Base-by-base conservation (phyloP, 2,113 vertebrate species). In the Heteronetta atricapilla region DNA sequence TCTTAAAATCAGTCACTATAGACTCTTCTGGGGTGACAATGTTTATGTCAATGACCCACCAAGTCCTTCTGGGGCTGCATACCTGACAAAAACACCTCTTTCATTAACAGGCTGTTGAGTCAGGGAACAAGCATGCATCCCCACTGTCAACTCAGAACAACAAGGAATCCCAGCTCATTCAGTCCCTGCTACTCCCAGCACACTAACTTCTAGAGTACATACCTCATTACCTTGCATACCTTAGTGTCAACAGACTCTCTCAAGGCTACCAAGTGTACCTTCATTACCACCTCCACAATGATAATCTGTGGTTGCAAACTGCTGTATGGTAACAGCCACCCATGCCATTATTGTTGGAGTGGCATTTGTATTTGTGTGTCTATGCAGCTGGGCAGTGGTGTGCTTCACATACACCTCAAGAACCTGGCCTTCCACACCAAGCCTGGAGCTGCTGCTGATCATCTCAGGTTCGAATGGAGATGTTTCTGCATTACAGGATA, bases 11-110 rank as follows among this genome's bases (percentile, higher is more conserved):
- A n/a, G 14, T 42, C 40, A 28, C 28, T 63, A 28, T 53, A 38
- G 5, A 3, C 28, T 66, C 22, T 33, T 77, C 75, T 53, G 34
- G 33, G 79, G 33, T 31, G 38, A 33, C 64, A 68, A 60, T 4
- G 16, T 40, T 17, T 74, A 34, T 0, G 0, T 40, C 67, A 67
- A 5, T 6, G 50, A 73, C 25, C 48, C 26, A 48, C 0, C 1
- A 77, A 91, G 59, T 22, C 70, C 44, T 67, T 38, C 29, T 8
- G 29, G 86, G 28, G 26, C 40, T 21, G 8, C 53, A 56, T 4
- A 72, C 12, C 23, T 0, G 0, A 79, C 21, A 50, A 81, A 86
- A 69, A 3, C 18, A 70, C 19, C 59, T 82, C 26, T 70, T 46
- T 13, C 26, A 36, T 1, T 1, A 75, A 72, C 52, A 53, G 10